These are phyloP conservation scores for Temnopleurus reevesii DNA, from an alignment of 53 echinoderm and acorn worm genomes.

Conservation along the genomic window DNA sequence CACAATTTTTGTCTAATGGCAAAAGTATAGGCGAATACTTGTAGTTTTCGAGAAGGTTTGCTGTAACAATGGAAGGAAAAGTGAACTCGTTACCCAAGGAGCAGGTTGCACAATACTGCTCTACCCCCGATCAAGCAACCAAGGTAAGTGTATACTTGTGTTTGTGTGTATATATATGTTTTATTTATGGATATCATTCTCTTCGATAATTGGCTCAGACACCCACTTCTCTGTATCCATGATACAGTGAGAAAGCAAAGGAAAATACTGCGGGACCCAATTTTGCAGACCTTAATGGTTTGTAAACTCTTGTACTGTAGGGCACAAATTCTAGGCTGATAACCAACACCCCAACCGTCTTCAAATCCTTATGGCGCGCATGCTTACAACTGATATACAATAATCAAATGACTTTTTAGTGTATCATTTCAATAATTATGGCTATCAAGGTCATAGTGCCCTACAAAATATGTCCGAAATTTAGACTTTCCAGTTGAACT, in stretches of 20 bases:
- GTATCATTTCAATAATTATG: no score
- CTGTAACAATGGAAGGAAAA: background rate
- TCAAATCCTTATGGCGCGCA: no score
- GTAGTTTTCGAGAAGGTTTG: background rate
- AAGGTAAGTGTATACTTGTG: background rate
- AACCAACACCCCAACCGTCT: no score
- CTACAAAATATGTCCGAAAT: no score
- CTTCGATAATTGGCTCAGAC: background rate
- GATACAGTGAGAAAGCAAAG: background rate
- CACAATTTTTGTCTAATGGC: background rate
- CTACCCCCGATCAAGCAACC: background rate
- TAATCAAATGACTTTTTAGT: no score
- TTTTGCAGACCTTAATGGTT: no score
- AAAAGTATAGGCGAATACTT: background rate
- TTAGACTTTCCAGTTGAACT: no score
- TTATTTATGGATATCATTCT: background rate
- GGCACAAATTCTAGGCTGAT: no score
- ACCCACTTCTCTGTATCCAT: background rate
- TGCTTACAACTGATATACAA: no score
- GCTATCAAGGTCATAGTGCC: no score
- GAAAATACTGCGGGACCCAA: no score
- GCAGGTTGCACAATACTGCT: background rate
- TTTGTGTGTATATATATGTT: background rate
- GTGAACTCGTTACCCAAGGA: background rate
- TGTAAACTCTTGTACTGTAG: no score